A percentile compares a stretch with the other conserved stretches of the same genome.
phyloP scores from a whole-genome alignment of 2,113 vertebrate species.

The Anolis sagrei region DNA sequence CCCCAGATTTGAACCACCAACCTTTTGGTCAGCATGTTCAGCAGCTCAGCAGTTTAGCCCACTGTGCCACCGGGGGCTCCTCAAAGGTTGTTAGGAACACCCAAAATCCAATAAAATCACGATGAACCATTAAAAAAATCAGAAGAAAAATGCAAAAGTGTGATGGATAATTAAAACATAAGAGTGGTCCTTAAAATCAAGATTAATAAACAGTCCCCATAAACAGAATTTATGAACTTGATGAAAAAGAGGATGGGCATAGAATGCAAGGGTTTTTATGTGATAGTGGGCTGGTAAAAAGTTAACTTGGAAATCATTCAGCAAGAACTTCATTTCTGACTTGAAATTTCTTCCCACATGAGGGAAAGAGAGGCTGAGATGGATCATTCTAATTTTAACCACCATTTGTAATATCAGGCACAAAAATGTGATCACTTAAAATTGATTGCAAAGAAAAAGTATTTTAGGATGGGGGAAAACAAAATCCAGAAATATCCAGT shows the following conservation, averaged over 20 bases:
- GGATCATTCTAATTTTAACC: neutral
- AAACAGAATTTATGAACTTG: neutral
- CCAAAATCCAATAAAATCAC: neutral
- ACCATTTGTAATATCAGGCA: no score
- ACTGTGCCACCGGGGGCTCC: no score
- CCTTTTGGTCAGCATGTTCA: no score
- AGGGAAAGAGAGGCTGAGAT: neutral
- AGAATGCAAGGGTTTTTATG: neutral
- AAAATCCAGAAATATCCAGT: no score
- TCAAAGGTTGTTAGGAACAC: neutral
- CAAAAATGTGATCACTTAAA: no score
- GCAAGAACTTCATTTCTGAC: neutral
- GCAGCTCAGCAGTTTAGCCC: no score
- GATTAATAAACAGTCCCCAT: neutral
- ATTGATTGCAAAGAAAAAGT: no score
- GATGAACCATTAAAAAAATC: neutral
- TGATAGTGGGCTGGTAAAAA: neutral
- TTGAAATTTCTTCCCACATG: neutral
- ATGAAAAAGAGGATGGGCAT: neutral
- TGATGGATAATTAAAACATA: neutral
- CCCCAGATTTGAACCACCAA: no score
- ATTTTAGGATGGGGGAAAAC: no score
- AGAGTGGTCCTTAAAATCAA: neutral
- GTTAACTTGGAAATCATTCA: neutral
- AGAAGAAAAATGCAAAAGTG: neutral